Percentiles rank a stretch among this genome's conserved stretches.
Conservation (phyloP, 2,113 vertebrate species). For the Tricholaema leucomelas region DNA sequence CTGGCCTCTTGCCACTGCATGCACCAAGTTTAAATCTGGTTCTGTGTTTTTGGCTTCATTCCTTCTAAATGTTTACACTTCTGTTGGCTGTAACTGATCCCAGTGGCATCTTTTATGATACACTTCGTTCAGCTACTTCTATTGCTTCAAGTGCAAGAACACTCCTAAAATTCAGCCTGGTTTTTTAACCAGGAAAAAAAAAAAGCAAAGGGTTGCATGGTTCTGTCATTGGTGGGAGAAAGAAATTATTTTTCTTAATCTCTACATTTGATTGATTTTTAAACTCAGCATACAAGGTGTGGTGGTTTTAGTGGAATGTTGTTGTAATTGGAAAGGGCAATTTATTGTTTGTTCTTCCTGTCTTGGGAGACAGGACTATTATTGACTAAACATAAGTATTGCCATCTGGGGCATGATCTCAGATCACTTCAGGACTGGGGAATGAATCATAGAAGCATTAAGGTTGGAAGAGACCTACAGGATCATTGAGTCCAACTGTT, state of each 20-base stretch:
- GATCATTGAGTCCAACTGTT: too few species aligned
- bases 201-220: neutral
- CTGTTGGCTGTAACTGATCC: constrained; percentile 44
- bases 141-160: neutral
- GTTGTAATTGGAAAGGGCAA: neutral
- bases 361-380: neutral
- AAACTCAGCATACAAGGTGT: accelerated
- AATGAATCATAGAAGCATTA: too few species aligned
- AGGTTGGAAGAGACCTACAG: too few species aligned
- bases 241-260: neutral
- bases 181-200: constrained; percentile 4
- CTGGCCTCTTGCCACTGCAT: constrained; percentile 38
- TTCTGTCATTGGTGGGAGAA: neutral
- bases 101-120: constrained; percentile 58
- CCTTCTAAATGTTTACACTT: constrained; percentile 35
- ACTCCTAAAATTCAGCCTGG: neutral
- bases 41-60: constrained; percentile 37
- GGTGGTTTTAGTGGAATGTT: neutral
- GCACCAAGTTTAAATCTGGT: constrained; percentile 16
- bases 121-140: constrained; percentile 23
- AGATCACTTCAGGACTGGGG: neutral
- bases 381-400: neutral
- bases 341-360: neutral
- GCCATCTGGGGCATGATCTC: neutral
- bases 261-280: neutral